Evolutionary conservation across 2,888 invertebrate species (phyloP).

Genomic region (Watsonalla cultraria): DNA sequence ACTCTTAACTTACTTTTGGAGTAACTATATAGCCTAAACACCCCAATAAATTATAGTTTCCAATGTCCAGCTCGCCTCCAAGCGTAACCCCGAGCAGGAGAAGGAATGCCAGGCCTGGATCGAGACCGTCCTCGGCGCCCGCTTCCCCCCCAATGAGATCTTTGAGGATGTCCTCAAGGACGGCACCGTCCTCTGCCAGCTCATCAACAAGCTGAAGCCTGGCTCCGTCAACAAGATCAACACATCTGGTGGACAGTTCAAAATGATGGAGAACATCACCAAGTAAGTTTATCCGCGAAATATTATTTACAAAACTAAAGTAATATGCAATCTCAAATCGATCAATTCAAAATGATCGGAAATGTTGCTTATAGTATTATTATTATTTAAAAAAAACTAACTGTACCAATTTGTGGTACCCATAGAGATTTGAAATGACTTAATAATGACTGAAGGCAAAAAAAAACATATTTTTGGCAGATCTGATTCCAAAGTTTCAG

Average conservation of each 20-base stretch:
- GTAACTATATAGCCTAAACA: too few relatives aligned
- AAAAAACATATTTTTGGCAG: too few relatives aligned
- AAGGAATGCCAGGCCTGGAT: conserved; percentile 96
- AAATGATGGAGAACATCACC: conserved; percentile 99
- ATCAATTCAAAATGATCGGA: too few relatives aligned
- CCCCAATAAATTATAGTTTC: too few relatives aligned
- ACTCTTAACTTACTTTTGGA: too few relatives aligned
- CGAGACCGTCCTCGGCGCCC: conserved; percentile 90
- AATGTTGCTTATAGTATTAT: too few relatives aligned
- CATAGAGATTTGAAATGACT: too few relatives aligned
- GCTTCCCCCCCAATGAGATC: conserved; percentile 88
- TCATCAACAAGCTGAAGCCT: conserved; percentile 96
- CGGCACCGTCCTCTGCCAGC: conserved; percentile 93
- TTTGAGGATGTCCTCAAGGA: conserved; percentile 96
- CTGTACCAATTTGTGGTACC: too few relatives aligned
- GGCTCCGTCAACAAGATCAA: conserved; percentile 95
- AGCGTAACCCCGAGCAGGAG: conserved; percentile 90
- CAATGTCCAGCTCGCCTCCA: conserved; percentile 89
- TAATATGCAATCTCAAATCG: too few relatives aligned
- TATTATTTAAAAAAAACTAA: too few relatives aligned
- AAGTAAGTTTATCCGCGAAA: conserved; percentile 77
- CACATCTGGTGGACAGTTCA: conserved; percentile 97
- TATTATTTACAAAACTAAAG: too few relatives aligned
- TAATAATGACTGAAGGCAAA: too few relatives aligned
- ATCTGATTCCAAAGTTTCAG: background rate